Conservation (phyloP, 2,797 vertebrate species). For the Danio aesculapii region DNA sequence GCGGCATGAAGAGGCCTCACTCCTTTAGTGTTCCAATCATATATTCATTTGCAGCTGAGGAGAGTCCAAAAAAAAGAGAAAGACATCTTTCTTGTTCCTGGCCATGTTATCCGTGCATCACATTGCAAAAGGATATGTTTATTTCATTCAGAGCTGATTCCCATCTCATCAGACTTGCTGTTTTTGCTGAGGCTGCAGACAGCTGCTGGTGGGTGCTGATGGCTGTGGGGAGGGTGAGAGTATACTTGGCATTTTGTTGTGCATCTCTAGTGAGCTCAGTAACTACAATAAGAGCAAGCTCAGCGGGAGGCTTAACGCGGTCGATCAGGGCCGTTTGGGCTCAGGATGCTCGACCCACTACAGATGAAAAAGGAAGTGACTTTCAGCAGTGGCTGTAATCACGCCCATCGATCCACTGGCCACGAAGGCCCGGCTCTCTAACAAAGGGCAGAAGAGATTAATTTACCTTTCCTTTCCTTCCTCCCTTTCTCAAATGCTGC, state of each 20-base stretch:
- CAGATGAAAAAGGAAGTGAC: constrained; percentile 68
- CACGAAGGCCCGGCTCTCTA: constrained; percentile 51
- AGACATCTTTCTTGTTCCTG: constrained; percentile 45
- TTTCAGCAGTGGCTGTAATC: constrained; percentile 66
- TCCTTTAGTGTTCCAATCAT: constrained; percentile 61
- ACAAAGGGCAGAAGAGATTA: constrained; percentile 65
- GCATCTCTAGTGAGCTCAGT: constrained; percentile 39
- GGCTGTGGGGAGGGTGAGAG: neutral
- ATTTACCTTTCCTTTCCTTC: constrained; percentile 60
- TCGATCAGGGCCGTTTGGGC: constrained; percentile 58
- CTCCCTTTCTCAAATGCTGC: constrained; percentile 26
- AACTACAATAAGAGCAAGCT: constrained; percentile 57
- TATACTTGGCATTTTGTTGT: constrained; percentile 29
- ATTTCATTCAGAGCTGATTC: constrained; percentile 38
- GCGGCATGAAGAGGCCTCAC: constrained; percentile 59
- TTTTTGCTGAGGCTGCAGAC: constrained; percentile 35
- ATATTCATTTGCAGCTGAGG: constrained; percentile 54
- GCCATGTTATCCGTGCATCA: constrained; percentile 17
- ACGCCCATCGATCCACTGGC: constrained; percentile 63
- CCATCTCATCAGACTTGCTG: neutral
- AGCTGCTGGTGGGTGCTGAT: constrained; percentile 1
- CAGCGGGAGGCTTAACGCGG: constrained; percentile 59
- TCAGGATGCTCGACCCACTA: constrained; percentile 52
- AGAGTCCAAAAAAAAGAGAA: constrained; percentile 39
- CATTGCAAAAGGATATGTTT: constrained; percentile 46